Evolutionary conservation across 30 jellyfish, hydroid and myxozoan species (phyloP).

Genomic region (Aurelia aurita): DNA sequence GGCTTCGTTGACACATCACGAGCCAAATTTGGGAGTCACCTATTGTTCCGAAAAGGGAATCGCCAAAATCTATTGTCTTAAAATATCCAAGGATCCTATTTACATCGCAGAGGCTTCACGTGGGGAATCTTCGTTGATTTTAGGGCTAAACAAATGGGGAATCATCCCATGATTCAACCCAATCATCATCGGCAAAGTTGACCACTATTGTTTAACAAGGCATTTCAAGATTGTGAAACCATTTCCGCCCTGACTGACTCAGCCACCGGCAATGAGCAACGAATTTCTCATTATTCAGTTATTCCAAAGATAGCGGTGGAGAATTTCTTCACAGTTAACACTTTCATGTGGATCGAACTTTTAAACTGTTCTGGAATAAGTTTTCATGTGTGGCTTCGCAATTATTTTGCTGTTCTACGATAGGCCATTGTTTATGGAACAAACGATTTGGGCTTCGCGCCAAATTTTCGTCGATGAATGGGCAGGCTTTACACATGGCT

Average conservation of each 20-base stretch:
- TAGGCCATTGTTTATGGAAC: no score
- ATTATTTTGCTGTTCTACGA: no score
- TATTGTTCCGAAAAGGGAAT: conserved; percentile 50
- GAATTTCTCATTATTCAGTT: conserved; percentile 43
- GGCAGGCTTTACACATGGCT: no score
- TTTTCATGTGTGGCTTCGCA: no score
- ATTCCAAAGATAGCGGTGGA: neutral
- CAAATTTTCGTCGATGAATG: no score
- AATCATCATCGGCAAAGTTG: conserved; percentile 38
- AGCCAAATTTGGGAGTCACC: conserved; percentile 85
- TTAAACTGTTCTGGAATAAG: no score
- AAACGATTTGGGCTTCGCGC: no score
- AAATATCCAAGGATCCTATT: neutral
- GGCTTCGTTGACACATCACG: conserved; percentile 89
- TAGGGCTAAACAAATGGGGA: conserved; percentile 39
- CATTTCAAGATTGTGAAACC: conserved; percentile 66
- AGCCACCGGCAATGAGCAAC: conserved; percentile 69
- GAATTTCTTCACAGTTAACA: no score
- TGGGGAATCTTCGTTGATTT: conserved; percentile 16
- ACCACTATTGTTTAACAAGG: conserved; percentile 39
- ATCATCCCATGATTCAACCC: conserved; percentile 47
- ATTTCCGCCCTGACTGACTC: conserved; percentile 65
- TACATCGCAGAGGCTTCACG: conserved; percentile 9
- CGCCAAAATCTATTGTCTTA: conserved; percentile 28
- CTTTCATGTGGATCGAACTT: neutral